Percentiles rank a stretch among this genome's conserved stretches.
These are phyloP conservation scores for Eurytoma californica DNA, from an alignment of 2,888 invertebrate species.

Conservation along the genomic window DNA sequence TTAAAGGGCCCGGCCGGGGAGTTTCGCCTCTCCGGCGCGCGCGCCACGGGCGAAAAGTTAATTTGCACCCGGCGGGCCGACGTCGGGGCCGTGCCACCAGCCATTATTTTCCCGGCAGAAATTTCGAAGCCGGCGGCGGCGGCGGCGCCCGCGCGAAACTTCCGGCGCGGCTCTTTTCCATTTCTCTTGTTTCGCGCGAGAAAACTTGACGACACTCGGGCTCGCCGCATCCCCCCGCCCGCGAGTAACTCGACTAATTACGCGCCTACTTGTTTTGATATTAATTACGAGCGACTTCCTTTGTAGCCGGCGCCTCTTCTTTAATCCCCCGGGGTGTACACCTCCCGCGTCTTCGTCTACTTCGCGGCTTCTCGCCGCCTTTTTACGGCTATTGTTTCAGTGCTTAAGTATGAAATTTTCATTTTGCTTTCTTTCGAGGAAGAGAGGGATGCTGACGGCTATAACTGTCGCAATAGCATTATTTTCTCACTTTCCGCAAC, in stretches of 20 bases:
- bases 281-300: slow-evolving; percentile 37
- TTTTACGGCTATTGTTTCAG: no score
- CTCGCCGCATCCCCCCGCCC: background rate
- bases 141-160: slow-evolving; percentile 33
- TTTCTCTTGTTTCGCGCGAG: slow-evolving; percentile 7
- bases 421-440: no score
- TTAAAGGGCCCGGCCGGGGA: slow-evolving; percentile 4
- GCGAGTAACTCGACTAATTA: slow-evolving; percentile 39
- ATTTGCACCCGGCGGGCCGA: slow-evolving; percentile 31
- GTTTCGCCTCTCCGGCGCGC: slow-evolving; percentile 6
- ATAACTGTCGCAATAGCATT: no score
- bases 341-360: background rate
- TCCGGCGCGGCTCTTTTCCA: slow-evolving; percentile 15
- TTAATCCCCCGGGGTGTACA: slow-evolving; percentile 8
- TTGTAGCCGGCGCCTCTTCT: background rate
- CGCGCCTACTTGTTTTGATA: slow-evolving; percentile 32
- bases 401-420: no score
- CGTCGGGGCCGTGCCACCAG: background rate
- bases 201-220: background rate
- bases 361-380: no score
- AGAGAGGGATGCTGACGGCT: no score
- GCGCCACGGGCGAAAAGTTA: slow-evolving; percentile 32
- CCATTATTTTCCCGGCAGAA: slow-evolving; percentile 33
- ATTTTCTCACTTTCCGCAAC: no score
- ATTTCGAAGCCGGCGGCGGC: slow-evolving; percentile 19